Percentiles rank a stretch among this genome's conserved stretches.
Conservation (phyloP, 2,797 vertebrate genomes). For the Falco novaeseelandiae region DNA sequence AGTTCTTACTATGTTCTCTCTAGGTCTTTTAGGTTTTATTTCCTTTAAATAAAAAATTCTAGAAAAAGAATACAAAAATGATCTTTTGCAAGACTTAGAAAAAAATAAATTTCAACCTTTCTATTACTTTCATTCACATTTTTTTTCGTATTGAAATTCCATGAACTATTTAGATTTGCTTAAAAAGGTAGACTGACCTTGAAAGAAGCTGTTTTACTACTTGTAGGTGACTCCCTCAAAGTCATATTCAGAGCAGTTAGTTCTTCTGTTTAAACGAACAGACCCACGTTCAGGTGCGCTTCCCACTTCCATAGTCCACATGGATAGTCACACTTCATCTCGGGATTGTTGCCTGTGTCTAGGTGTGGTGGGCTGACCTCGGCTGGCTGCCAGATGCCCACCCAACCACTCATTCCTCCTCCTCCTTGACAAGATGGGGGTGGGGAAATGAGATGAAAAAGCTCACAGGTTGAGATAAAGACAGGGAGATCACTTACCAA, state of each 20-base stretch:
- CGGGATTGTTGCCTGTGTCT: not conserved
- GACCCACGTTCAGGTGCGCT: not conserved
- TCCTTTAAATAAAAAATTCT: not conserved
- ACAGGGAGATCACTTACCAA: not conserved
- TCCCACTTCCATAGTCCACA: not conserved
- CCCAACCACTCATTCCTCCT: not conserved
- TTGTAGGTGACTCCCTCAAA: not conserved
- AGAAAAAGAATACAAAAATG: not conserved
- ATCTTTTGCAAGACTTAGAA: not conserved
- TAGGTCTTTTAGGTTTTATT: not conserved
- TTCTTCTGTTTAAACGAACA: not conserved
- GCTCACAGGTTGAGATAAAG: not conserved
- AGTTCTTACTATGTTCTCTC: not conserved
- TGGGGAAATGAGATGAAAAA: not conserved
- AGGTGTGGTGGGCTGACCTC: not conserved
- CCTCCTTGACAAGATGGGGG: not conserved
- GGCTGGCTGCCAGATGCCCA: not conserved
- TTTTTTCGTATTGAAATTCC: not conserved
- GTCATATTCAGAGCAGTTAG: not conserved
- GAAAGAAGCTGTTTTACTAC: not conserved
- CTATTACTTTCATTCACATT: not conserved
- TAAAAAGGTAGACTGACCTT: not conserved
- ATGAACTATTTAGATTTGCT: not conserved
- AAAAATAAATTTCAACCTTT: not conserved
- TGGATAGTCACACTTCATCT: not conserved